Evolutionary conservation across 2,888 invertebrate species (phyloP).

Genomic region (Drosophila parthenogenetica): DNA sequence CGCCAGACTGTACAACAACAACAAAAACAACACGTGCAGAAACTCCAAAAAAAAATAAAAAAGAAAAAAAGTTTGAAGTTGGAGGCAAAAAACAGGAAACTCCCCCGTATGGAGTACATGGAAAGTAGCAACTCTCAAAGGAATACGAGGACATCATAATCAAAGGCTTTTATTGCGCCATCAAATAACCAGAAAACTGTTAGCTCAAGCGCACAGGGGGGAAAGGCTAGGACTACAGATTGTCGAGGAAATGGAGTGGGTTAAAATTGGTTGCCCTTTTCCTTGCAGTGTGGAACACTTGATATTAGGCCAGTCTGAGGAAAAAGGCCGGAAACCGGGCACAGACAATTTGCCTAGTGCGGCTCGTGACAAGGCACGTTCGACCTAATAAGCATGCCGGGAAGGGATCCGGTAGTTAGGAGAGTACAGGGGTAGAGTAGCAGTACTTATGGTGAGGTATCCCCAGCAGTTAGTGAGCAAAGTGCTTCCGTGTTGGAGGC

Average conservation of each 20-base stretch:
- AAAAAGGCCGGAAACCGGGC: slow-evolving; percentile 56
- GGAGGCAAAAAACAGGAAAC: slow-evolving; percentile 13
- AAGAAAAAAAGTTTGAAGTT: not conserved
- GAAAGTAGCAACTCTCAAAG: slow-evolving; percentile 57
- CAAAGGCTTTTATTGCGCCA: slow-evolving; percentile 76
- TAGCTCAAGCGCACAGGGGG: slow-evolving; percentile 48
- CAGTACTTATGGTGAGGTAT: not conserved
- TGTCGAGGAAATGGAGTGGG: not conserved
- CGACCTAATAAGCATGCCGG: slow-evolving; percentile 72
- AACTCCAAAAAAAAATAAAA: slow-evolving; percentile 26
- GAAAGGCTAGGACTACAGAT: not conserved
- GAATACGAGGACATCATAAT: slow-evolving; percentile 67
- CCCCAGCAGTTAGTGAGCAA: slow-evolving; percentile 25
- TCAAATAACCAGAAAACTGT: slow-evolving; percentile 70
- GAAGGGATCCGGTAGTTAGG: not conserved
- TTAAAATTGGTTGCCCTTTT: slow-evolving; percentile 41
- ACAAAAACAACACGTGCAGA: slow-evolving; percentile 37
- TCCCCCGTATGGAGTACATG: slow-evolving; percentile 24
- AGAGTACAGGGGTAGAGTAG: not conserved
- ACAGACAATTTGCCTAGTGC: slow-evolving; percentile 59
- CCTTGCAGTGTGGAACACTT: not conserved
- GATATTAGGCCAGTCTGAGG: slow-evolving; percentile 55
- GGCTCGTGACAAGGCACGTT: slow-evolving; percentile 68
- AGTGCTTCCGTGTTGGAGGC: slow-evolving; percentile 64
- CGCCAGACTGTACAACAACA: slow-evolving; percentile 69